Base-by-base conservation (phyloP, 2,113 vertebrate species). In the Eidolon helvum region DNA sequence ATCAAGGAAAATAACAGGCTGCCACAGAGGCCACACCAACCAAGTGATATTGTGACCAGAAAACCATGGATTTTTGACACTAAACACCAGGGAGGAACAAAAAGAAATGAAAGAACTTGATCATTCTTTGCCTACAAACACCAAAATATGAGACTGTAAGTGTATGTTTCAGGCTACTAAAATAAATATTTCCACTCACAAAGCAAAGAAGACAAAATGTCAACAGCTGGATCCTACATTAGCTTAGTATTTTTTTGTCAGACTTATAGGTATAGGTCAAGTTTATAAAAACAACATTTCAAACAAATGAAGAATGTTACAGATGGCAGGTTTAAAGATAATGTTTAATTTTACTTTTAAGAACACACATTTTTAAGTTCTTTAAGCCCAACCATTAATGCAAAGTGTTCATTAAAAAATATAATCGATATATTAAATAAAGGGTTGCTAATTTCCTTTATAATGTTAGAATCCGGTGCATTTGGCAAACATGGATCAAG, bases 1-100 rank as follows among this genome's bases (percentile, higher is more conserved):
- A 98, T 97, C 79, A 75, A 83, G 12, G 79, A 97, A 97, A 96
- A 87, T 87, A 65, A 91, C 4, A 96, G 59, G 84, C 83, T 87
- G 94, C 66, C 96, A 66, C 28, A 80, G 69, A 85, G 30, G 68
- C 35, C 77, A 91, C 87, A 85, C 38, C 77, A 66, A n/a, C 26
- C 35, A 84, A 22, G 75, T 22, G 16, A 96, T 53, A 14, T 21
- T 24, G 22, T 79, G 57, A 24, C 50, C 45, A 84, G n/a, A 26
- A n/a, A 91, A 84, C 38, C n/a, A 15, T 6, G 11, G 35, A 48
- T 28, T 86, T 66, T 92, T 72, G 28, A 68, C 75, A 45, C 4
- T 71, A 90, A 98, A 91, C 84, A 59, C 38, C 45, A 87, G 35
- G 18, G 45, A 59, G 43, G 57, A 68, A 72, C 57, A 78, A 66